Conservation (phyloP, 2,888 invertebrate species). For the Caenorhabditis angaria region DNA sequence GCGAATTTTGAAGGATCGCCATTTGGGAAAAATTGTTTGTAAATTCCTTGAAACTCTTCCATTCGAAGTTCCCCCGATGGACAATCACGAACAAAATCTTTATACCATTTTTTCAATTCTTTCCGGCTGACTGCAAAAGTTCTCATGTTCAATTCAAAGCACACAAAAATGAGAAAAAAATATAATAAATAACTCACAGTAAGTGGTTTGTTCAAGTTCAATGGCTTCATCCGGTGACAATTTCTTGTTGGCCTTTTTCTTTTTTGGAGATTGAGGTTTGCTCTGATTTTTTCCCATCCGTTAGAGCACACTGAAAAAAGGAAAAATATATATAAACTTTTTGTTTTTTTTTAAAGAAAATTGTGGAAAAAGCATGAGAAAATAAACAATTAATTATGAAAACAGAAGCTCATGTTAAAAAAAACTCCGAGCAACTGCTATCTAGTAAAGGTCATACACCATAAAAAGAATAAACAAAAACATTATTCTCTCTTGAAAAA, state of each 20-base stretch:
- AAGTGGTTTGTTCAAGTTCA: slow-evolving; percentile 65
- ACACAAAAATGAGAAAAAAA: not conserved
- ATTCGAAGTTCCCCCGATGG: slow-evolving; percentile 74
- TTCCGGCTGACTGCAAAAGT: slow-evolving; percentile 73
- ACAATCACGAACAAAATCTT: slow-evolving; percentile 75
- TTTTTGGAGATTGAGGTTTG: slow-evolving; percentile 53
- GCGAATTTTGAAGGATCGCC: slow-evolving; percentile 99
- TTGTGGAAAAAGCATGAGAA: not conserved
- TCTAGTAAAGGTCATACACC: too few species aligned
- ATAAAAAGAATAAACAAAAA: too few species aligned
- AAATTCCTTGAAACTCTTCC: slow-evolving; percentile 75
- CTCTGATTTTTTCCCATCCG: slow-evolving; percentile 61
- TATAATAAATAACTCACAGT: slow-evolving; percentile 58
- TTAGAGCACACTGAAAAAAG: not conserved
- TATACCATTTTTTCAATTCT: slow-evolving; percentile 74
- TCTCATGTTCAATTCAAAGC: not conserved
- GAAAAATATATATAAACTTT: too few species aligned
- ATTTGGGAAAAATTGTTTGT: slow-evolving; percentile 98
- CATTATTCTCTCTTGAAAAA: too few species aligned
- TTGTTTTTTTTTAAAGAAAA: not conserved
- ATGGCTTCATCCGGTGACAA: slow-evolving; percentile 63
- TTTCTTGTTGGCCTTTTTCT: slow-evolving; percentile 68
- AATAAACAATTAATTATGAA: not conserved
- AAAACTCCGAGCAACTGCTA: too few species aligned
- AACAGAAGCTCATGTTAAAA: too few species aligned